Evolutionary conservation across 2,888 invertebrate species (phyloP).

Genomic region (Cantharis flavilabris): DNA sequence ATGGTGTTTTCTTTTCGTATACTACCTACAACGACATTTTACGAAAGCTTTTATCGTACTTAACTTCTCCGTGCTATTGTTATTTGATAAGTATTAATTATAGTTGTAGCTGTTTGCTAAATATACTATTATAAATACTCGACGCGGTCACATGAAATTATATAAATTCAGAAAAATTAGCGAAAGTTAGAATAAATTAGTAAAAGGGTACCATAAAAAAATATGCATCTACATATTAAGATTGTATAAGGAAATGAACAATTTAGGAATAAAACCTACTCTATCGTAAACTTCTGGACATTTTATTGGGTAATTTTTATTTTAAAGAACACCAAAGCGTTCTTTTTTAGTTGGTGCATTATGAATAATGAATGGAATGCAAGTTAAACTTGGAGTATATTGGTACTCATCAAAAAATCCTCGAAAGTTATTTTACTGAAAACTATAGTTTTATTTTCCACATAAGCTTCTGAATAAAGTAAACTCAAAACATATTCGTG

Average conservation of each 20-base stretch:
- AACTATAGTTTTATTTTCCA: not conserved
- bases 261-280: not conserved
- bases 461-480: not conserved
- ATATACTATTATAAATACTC: not conserved
- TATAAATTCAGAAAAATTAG: not conserved
- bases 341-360: not conserved
- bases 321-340: not conserved
- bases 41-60: not conserved
- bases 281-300: not conserved
- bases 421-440: not conserved
- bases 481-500: not conserved
- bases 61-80: not conserved
- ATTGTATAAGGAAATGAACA: not conserved
- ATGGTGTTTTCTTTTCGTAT: not conserved
- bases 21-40: not conserved
- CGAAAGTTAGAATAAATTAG: not conserved
- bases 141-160: not conserved
- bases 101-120: not conserved
- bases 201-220: not conserved
- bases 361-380: not conserved
- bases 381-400: not conserved
- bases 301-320: not conserved
- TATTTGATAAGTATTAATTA: not conserved
- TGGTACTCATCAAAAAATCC: not conserved
- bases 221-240: not conserved